These are phyloP conservation scores for Psephotus haematonotus DNA, from an alignment of 2,113 vertebrate species.

Conservation along the genomic window DNA sequence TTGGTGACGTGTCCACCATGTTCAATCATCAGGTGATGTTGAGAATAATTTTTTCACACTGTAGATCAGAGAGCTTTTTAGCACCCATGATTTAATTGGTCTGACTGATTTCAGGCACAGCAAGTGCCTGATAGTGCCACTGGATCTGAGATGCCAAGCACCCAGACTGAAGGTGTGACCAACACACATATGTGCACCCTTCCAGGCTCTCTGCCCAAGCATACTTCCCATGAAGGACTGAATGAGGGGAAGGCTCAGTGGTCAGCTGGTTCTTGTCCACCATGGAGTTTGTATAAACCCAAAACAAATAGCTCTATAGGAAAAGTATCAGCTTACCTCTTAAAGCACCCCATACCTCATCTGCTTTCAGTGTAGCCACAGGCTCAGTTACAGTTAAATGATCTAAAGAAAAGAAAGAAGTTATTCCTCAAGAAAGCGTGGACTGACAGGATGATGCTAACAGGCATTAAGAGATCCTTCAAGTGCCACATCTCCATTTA, in stretches of 20 bases:
- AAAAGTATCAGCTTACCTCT: conserved; percentile 78
- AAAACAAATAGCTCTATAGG: neutral
- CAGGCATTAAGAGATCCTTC: neutral
- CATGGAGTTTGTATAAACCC: neutral
- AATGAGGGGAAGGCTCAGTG: neutral
- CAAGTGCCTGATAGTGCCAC: neutral
- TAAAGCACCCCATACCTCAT: conserved; percentile 91
- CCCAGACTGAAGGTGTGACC: neutral
- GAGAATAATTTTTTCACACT: neutral
- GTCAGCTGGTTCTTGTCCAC: neutral
- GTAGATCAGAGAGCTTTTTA: neutral
- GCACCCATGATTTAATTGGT: neutral
- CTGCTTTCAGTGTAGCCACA: conserved; percentile 83
- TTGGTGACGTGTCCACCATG: neutral
- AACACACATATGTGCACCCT: neutral
- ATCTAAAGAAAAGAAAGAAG: conserved; percentile 74
- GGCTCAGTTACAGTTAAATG: conserved; percentile 78
- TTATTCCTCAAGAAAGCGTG: neutral
- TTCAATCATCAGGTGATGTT: neutral
- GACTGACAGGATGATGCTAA: neutral
- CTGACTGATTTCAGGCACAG: neutral
- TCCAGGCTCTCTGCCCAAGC: neutral
- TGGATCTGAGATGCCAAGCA: neutral
- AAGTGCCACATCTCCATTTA: neutral
- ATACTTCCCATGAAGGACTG: neutral